Base-by-base conservation (phyloP, 1,140 invertebrate species). In the Lasioglossum albipes region DNA sequence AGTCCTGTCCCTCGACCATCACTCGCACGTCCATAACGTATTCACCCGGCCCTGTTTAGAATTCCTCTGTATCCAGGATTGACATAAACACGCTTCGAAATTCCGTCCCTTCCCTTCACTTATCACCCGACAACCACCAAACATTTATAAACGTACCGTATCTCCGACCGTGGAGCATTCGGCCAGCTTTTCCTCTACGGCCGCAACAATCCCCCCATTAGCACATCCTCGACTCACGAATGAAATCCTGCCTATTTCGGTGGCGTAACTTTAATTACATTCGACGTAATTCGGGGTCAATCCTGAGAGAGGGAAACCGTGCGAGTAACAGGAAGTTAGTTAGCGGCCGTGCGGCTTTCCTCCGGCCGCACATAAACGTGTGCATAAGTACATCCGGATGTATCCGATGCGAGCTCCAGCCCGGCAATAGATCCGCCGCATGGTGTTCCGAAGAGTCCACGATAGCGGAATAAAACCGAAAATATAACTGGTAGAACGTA, bases 301-400 rank as follows among this genome's bases (percentile, higher is more conserved):
- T 59, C 66, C 45, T 41, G 52, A 36, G 57, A 71, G 75, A 84
- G 81, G 74, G 78, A 85, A 81, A 68, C 74, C 68, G 59, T 27
- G 75, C 75, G 76, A 81, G 64, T 81, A 85, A 81, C 78, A 42
- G 75, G 71, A 79, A 84, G 68, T 79, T 83, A 64, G 81, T 78
- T 73, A 62, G 77, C 66, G 78, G 78, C 69, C 36, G 68, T 64
- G 59, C 66, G 71, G 77, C 72, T 84, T 81, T 80, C 72, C 64
- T 41, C 66, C 71, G 67, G 18, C 71, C 71, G 10, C 75, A 64
- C 70, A 61, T 80, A 84, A 79, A 73, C 62, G 77, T 57, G 72
- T 31, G 83, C 62, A 67, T 84, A 84, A 84, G 78, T 84, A 84
- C 72, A 73, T 66, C 68, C 83, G 77, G 77, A 74, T 84, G 70